Evolutionary conservation across 1,140 invertebrate genomes (phyloP), one percentile per base, ranked within the genome.

Genomic region (Proctacanthus coquilletti): DNA sequence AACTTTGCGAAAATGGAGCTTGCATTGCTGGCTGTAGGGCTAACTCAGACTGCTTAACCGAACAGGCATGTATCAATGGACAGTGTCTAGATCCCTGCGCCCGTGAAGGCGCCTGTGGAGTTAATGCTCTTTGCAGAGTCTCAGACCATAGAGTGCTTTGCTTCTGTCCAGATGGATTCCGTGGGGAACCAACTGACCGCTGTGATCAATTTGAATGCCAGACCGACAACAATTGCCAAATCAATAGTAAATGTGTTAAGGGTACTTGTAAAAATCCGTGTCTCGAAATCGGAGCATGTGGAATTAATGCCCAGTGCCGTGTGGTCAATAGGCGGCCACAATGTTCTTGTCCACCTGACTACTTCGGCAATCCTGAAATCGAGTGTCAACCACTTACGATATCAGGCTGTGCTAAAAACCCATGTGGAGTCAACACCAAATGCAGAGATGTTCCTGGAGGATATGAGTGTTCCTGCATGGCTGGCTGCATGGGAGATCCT

Each of bases 191-290:
- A 6, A 74, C 67, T 33, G 74, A 71, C 46, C 70, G 74, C 50
- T 86, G 80, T 52, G 72, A 72, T 42, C 69, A 75, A 43, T 75
- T 77, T 40, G 81, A 86, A 58, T 93, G 87, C 45, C 65, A 71
- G 25, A 62, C 65, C 18, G 75, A 89, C 52, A 62, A 71, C 2
- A 85, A 92, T 45, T 93, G 88, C 53, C 76, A 76, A 32, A 46
- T 65, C 1, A 80, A 77, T 47, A 85, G 89, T 57, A 69, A 68
- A 42, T 92, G 86, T 52, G 70, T 70, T 52, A 54, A 64, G 3
- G 74, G 77, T 38, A 73, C 74, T 35, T 93, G 87, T 49, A 75
- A 74, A 34, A 88, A 89, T 65, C 82, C 86, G 3, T 93, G 87
- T 51, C 47, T 80, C 17, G 74, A 80, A 46, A 65, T 72, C 31